These are phyloP conservation scores for Alentia gelatinosa DNA, from an alignment of 2,888 invertebrate species.

Conservation along the genomic window DNA sequence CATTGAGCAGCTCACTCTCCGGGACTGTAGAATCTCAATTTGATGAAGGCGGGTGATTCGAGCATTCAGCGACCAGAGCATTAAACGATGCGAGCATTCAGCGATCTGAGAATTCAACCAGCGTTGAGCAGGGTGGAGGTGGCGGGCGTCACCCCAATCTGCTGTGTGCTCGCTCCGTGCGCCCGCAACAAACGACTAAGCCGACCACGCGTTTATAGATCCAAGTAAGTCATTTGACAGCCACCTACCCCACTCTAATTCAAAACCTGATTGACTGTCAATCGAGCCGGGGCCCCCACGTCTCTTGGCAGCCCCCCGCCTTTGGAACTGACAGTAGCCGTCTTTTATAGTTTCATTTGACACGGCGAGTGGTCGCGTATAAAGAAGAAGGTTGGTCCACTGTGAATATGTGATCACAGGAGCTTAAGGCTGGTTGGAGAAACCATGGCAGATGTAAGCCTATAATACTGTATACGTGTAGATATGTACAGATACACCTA, in stretches of 20 bases:
- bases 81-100: too few relatives aligned
- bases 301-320: background rate
- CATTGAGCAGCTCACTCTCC: too few relatives aligned
- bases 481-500: background rate
- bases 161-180: too few relatives aligned
- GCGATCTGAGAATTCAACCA: too few relatives aligned
- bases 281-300: background rate
- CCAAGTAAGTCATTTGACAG: background rate
- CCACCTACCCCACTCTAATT: background rate
- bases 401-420: background rate
- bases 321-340: background rate
- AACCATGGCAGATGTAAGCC: too few relatives aligned
- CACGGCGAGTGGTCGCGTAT: background rate
- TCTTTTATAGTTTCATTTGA: background rate
- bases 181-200: too few relatives aligned
- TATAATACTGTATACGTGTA: background rate
- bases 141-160: too few relatives aligned
- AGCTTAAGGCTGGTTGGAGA: too few relatives aligned
- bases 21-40: too few relatives aligned
- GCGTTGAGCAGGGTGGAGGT: too few relatives aligned
- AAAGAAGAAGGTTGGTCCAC: conserved; percentile 3
- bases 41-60: too few relatives aligned
- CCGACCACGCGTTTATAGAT: background rate
- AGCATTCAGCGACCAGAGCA: too few relatives aligned
- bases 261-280: conserved; percentile 26